Evolutionary conservation across 2,113 vertebrate species (phyloP).

Genomic region (Salvator merianae): DNA sequence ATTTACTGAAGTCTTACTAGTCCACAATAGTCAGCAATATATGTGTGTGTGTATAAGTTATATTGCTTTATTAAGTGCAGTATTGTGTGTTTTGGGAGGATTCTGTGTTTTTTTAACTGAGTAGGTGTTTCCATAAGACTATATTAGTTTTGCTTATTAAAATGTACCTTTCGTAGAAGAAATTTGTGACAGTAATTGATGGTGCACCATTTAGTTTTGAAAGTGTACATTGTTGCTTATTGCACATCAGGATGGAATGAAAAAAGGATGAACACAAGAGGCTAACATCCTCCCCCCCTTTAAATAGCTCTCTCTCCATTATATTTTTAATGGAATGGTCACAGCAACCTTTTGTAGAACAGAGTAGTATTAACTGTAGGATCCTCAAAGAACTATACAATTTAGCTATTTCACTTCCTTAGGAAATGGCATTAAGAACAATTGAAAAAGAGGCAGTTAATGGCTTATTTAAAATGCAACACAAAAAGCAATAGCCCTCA

Average conservation of each 20-base stretch:
- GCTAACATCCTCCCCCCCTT: neutral
- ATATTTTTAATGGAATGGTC: slow-evolving; percentile 32
- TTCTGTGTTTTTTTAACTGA: neutral
- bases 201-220: neutral
- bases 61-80: no score
- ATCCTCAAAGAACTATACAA: neutral
- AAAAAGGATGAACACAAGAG: slow-evolving; percentile 12
- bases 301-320: slow-evolving; percentile 8
- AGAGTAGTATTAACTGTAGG: slow-evolving; percentile 3
- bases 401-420: slow-evolving; percentile 9
- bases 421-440: slow-evolving; percentile 11
- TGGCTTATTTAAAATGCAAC: slow-evolving; percentile 13
- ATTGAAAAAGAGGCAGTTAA: slow-evolving; percentile 7
- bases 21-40: no score
- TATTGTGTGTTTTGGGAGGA: no score
- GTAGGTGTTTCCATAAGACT: slow-evolving; percentile 43
- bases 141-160: slow-evolving; percentile 17
- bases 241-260: slow-evolving; percentile 9
- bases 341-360: slow-evolving; percentile 16
- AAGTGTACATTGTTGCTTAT: slow-evolving; percentile 11
- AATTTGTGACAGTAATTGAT: slow-evolving; percentile 20
- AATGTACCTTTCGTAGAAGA: slow-evolving; percentile 18
- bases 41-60: no score
- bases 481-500: neutral
- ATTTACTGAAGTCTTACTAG: no score